Base-by-base conservation (phyloP, 2,113 vertebrate genomes). In the Cardinalis cardinalis region DNA sequence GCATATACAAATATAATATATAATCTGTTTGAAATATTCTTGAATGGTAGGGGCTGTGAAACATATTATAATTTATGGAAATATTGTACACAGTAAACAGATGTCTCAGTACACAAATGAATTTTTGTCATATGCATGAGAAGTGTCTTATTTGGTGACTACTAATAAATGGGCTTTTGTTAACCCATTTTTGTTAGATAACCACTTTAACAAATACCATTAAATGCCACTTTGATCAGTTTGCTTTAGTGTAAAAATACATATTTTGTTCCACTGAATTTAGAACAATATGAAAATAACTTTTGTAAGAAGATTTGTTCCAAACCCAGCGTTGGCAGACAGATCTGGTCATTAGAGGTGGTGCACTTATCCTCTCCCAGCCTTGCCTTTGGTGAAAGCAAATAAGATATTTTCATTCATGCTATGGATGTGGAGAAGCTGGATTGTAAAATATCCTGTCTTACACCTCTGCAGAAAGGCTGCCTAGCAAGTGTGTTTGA, bases 101-200 rank as follows among this genome's bases (percentile, higher is more conserved):
- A 92, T 40, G 86, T 96, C 96, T 68, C 51, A 80, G 92, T 85
- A 79, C 92, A 86, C 71, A 31, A 88, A 72, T 69, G 77, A 89
- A 70, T 85, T 94, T 94, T 96, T 91, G 93, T 93, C 92, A 80
- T 75, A 78, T 88, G 93, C 92, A 77, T 94, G 90, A 95, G 80
- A 92, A 94, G 84, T 96, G 95, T 96, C 95, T 95, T 94, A 75
- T 84, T 92, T 84, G 81, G 93, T 96, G 93, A 93, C 93, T 92
- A 69, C 87, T 94, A 94, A 95, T 94, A 72, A 89, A 89, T 89
- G 88, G 94, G 87, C 60, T 84, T 95, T 96, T 88, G 90, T 80
- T 91, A 94, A 78, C 86, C 93, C 86, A 41, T 91, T 93, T 94
- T 91, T 94, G 72, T 91, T 95, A 92, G 92, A 84, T 89, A 76